These are phyloP conservation scores for Ephestia elutella DNA, from an alignment of 1,140 invertebrate genomes.

Conservation along the genomic window DNA sequence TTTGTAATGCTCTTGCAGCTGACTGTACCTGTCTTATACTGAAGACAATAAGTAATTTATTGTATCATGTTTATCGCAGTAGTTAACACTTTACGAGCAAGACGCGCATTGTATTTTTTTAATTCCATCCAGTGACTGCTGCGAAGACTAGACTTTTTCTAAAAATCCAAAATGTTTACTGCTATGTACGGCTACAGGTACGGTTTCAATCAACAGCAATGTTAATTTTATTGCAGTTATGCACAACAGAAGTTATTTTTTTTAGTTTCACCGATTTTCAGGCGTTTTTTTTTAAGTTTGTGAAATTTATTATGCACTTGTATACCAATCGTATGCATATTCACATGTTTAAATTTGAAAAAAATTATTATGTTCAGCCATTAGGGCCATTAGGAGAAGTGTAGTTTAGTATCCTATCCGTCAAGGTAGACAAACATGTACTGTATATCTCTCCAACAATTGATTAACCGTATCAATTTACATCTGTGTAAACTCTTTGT, in stretches of 20 bases:
- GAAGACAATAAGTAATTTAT: constrained; percentile 4
- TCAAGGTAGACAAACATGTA: too few species aligned
- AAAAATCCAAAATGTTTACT: neutral
- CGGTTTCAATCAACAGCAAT: neutral
- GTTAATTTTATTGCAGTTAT: neutral
- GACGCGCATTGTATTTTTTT: neutral
- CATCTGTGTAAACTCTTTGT: constrained; percentile 21
- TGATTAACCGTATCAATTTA: constrained; percentile 34
- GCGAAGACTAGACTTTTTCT: neutral
- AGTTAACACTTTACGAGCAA: neutral
- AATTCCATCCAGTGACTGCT: neutral
- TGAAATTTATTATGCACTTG: too few species aligned
- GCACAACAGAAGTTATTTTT: neutral
- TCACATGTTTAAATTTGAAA: too few species aligned
- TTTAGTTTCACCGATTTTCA: neutral
- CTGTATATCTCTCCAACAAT: constrained; percentile 9
- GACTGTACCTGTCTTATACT: neutral
- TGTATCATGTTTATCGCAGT: neutral
- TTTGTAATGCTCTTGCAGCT: neutral
- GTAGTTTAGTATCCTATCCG: too few species aligned
- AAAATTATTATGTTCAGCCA: too few species aligned
- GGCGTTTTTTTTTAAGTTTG: too few species aligned
- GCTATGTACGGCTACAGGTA: neutral
- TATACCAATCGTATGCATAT: too few species aligned
- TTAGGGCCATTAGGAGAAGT: too few species aligned